Evolutionary conservation across 2,797 vertebrate genomes (phyloP).

Genomic region (Spheniscus humboldti): DNA sequence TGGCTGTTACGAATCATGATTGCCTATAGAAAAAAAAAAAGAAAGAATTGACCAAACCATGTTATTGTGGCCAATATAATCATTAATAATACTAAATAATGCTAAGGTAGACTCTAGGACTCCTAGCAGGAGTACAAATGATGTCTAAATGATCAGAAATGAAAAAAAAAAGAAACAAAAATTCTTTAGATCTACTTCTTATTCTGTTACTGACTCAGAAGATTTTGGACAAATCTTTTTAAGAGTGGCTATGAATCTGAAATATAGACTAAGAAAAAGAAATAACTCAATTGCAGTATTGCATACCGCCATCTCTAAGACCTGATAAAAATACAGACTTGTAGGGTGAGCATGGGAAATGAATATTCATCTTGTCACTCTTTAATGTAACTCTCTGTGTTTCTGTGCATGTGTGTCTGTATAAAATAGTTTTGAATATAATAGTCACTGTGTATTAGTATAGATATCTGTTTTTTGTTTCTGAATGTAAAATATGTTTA

Average conservation of each 20-base stretch:
- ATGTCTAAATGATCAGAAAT: not conserved
- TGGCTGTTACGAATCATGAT: not conserved
- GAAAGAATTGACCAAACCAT: not conserved
- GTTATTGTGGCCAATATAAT: not conserved
- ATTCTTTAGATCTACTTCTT: not conserved
- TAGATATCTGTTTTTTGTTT: not conserved
- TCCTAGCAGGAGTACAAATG: not conserved
- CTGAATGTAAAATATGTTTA: not conserved
- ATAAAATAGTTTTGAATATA: not conserved
- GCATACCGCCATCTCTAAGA: not conserved
- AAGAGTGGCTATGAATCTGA: not conserved
- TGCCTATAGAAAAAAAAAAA: not conserved
- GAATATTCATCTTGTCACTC: not conserved
- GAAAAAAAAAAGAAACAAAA: not conserved
- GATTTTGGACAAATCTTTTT: not conserved
- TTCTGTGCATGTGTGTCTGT: not conserved
- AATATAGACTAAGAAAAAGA: not conserved
- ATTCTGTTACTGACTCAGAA: not conserved
- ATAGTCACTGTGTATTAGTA: not conserved
- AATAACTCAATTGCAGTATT: not conserved
- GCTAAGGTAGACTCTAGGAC: not conserved
- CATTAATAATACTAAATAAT: not conserved
- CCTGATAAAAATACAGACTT: not conserved
- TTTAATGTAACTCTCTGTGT: not conserved
- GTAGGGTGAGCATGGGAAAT: not conserved